Base-by-base conservation (phyloP, 1,140 invertebrate species). In the Acromyrmex echinatior region DNA sequence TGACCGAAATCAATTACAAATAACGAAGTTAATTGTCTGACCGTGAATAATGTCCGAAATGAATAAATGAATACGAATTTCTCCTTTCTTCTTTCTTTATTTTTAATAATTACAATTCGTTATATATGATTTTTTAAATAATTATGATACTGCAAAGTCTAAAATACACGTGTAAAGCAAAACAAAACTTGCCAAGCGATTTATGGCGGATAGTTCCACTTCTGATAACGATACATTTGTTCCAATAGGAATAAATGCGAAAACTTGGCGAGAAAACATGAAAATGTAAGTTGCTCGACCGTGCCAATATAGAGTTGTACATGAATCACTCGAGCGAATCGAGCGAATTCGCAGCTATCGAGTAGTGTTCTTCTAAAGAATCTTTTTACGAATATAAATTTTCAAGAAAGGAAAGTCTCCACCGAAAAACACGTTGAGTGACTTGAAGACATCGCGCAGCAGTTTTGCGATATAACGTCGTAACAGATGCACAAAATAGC, bases 381-480 rank as follows among this genome's bases (percentile, higher is more conserved):
- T 62, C 56, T 82, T 49, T 74, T 14, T 18, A 49, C 12, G 39
- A 84, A 84, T 84, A 84, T 84, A 62, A 76, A 76, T 84, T 84
- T 76, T 35, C 25, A 7, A 49, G 45, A 51, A 14, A 45, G 25
- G 25, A 16, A 62, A 74, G n/a, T 25, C 4, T 16, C 9, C 56
- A 25, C 7, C 70, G 25, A 74, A 70, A 80, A 80, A 56, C 78
- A 70, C 21, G 58, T 16, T n/a, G 31, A 78, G 58, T 16, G 49
- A 62, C 9, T 39, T 35, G 21, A 58, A 45, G 49, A 16, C 18
- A 73, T 74, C 79, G 35, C 35, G 31, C 14, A 18, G 28, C 53
- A 14, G 39, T 31, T 74, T 58, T 71, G 63, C 28, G 35, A 81
- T 45, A 35, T 18, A 58, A 1, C 16, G 4, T 58, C 21, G 51